Percentiles rank a stretch among this genome's conserved stretches.
These are phyloP conservation scores for Phylloscopus whistleri DNA, from an alignment of 2,113 vertebrate genomes.

Conservation along the genomic window DNA sequence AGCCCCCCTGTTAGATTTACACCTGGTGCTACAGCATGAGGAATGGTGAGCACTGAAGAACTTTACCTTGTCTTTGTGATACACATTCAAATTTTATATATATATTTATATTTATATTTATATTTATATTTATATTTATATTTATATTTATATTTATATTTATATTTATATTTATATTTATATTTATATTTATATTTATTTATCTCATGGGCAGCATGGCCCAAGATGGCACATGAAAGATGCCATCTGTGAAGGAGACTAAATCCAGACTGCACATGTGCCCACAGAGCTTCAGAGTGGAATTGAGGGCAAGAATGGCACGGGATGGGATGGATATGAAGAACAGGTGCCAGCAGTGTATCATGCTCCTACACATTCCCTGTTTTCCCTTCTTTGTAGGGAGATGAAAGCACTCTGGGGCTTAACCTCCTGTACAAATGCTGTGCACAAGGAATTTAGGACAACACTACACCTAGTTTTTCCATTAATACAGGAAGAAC, in stretches of 20 bases:
- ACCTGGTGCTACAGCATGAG: background rate
- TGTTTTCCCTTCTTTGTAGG: background rate
- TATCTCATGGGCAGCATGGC: background rate
- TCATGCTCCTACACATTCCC: background rate
- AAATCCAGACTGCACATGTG: background rate
- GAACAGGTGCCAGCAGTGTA: background rate
- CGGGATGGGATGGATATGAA: background rate
- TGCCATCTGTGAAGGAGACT: background rate
- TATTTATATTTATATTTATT: background rate
- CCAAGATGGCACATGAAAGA: background rate
- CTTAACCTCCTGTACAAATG: background rate
- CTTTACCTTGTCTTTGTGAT: background rate
- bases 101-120: background rate
- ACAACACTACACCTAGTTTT: background rate
- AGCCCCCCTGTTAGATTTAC: background rate
- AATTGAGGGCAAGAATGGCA: background rate
- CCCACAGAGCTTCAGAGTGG: background rate
- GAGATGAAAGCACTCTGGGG: background rate
- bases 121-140: background rate
- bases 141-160: background rate
- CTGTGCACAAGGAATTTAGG: background rate
- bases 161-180: background rate
- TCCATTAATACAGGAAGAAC: background rate
- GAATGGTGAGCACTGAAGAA: background rate
- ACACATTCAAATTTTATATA: background rate